Evolutionary conservation across 2,888 invertebrate genomes (phyloP), one percentile per base, ranked within the genome.

Genomic region (Miltochrista miniata): DNA sequence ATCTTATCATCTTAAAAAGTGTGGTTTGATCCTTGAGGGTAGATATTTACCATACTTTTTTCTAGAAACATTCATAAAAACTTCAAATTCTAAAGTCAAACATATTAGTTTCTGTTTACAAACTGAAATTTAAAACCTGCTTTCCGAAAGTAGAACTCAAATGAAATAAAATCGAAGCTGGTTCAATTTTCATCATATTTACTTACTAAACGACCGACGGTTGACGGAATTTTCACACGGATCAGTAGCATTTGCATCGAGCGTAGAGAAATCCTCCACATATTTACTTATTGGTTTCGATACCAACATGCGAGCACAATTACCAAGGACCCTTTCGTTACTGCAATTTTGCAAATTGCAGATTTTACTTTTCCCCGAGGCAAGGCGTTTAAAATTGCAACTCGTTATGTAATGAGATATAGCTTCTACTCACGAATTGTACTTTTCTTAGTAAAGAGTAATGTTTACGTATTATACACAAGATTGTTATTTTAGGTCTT

Each of bases 341-440:
- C 81, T 83, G 87, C 86, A 88, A 90, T 90, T 83, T 89, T 56
- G 71, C 73, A 88, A 90, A 89, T 90, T 85, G 86, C 84, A 68
- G 79, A 86, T 85, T 82, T 86, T 83, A 83, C 81, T 84, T 79
- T 60, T 72, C 82, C 83, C 84, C 72, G 74, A 70, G 83, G 87
- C 84, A 79, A 83, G 81, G 79, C 79, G 72, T 79, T 77, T 78
- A 70, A 81, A 81, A 87, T 88, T 87, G 83, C 85, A 78, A 74
- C 79, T 84, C 79, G 81, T 82, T 81, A 79, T 77, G 76, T 79
- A 74, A 72, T 68, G 60, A 64, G 76, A 52, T 47, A n/a, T 54
- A 71, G 83, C 83, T 81, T 76, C 45, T 14, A 51, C 51, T 61
- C 49, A 50, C 46, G 47, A 45, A 61, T 65, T 62, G 57, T 60